These are phyloP conservation scores for Isurus oxyrinchus DNA, from an alignment of 2,113 vertebrate species.

Conservation along the genomic window DNA sequence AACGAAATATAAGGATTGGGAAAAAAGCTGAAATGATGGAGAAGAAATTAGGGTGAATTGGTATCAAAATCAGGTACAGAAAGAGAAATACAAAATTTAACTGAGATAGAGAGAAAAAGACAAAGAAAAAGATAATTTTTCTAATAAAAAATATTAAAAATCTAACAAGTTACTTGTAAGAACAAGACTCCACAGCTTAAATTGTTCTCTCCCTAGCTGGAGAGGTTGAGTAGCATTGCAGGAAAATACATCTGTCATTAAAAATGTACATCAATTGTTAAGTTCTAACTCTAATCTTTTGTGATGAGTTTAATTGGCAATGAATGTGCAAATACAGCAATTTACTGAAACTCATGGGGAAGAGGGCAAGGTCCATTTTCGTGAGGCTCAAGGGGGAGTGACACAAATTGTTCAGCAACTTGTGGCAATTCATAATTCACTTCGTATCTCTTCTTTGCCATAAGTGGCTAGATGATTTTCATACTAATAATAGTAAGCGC, in stretches of 20 bases:
- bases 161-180: not conserved
- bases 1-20: not conserved
- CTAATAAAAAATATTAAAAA: not conserved
- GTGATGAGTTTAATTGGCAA: not conserved
- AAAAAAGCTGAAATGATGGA: not conserved
- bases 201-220: not conserved
- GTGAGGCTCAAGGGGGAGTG: not conserved
- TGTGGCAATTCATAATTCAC: not conserved
- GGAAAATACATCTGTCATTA: not conserved
- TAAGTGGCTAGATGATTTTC: not conserved
- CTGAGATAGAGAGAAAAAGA: not conserved
- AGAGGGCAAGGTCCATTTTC: not conserved
- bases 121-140: not conserved
- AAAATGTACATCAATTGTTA: not conserved
- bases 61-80: not conserved
- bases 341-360: not conserved
- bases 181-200: not conserved
- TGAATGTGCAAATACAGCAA: not conserved
- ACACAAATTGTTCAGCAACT: not conserved
- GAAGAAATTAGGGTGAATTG: not conserved
- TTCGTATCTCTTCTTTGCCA: not conserved
- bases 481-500: not conserved
- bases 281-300: not conserved
- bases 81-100: not conserved
- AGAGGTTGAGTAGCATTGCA: not conserved